Percentiles rank a stretch among this genome's conserved stretches.
phyloP scores from a whole-genome alignment of 2,113 vertebrate species.

The Macrotis lagotis region DNA sequence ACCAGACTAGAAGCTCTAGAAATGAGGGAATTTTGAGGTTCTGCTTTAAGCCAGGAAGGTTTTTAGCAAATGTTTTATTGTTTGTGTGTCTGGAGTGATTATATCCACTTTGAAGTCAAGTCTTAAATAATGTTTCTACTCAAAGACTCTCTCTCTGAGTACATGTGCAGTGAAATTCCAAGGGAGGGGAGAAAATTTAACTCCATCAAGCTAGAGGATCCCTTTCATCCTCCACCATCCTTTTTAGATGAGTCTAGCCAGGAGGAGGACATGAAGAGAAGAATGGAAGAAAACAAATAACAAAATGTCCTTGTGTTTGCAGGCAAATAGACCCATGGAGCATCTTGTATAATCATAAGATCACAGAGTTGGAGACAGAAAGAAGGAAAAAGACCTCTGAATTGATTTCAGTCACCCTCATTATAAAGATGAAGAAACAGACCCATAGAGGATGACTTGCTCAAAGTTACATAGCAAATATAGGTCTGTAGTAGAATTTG shows the following conservation, averaged over 20 bases:
- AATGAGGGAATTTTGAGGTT: background rate
- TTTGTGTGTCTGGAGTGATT: slow-evolving; percentile 41
- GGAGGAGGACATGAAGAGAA: background rate
- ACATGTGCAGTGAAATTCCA: slow-evolving; percentile 23
- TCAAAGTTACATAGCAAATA: background rate
- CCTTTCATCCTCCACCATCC: slow-evolving; percentile 22
- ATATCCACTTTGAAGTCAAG: background rate
- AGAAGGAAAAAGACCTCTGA: background rate
- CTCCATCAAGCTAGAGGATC: slow-evolving; percentile 17
- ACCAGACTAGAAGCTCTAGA: background rate
- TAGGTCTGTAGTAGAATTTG: background rate
- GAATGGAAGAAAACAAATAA: background rate
- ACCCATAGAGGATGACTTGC: background rate
- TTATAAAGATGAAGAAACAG: too few species aligned
- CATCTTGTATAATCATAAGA: background rate
- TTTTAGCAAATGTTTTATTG: background rate
- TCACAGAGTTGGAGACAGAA: background rate
- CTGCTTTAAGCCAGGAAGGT: background rate
- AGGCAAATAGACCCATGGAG: background rate
- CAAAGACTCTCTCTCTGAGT: background rate
- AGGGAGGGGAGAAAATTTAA: background rate
- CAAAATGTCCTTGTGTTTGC: slow-evolving; percentile 23
- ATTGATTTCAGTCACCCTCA: background rate
- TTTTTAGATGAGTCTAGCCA: background rate
- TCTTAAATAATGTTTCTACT: slow-evolving; percentile 30